phyloP scores from a whole-genome alignment of 2,797 vertebrate species.

The Novumbra hubbsi region DNA sequence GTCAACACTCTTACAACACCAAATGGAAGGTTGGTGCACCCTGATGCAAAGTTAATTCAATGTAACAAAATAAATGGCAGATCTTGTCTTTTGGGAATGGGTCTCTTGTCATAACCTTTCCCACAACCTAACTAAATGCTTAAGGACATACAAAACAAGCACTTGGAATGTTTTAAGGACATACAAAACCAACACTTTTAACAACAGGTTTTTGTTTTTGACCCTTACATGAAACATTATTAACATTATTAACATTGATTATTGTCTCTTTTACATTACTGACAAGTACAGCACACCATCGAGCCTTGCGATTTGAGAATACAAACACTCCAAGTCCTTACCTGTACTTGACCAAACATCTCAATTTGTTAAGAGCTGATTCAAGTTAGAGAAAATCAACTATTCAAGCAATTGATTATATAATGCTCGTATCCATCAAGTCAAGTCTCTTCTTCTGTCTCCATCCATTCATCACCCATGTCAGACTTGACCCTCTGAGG shows the following conservation, averaged over 20 bases:
- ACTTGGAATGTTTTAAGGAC: neutral
- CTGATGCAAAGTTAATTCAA: too few relatives aligned
- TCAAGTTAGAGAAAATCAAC: slow-evolving; percentile 48
- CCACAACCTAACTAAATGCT: neutral
- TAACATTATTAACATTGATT: neutral
- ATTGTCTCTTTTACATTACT: slow-evolving; percentile 44
- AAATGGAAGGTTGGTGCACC: too few relatives aligned
- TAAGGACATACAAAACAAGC: neutral
- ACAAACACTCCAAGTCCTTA: slow-evolving; percentile 38
- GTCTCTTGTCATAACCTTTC: too few relatives aligned
- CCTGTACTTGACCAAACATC: slow-evolving; percentile 42
- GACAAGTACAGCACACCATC: slow-evolving; percentile 48
- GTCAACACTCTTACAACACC: too few relatives aligned
- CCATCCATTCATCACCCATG: neutral
- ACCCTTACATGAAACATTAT: neutral
- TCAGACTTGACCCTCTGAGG: neutral
- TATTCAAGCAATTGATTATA: slow-evolving; percentile 54
- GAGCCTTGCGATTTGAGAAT: slow-evolving; percentile 53
- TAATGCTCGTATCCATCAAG: slow-evolving; percentile 47
- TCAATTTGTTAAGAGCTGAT: slow-evolving; percentile 51
- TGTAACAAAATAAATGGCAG: too few relatives aligned
- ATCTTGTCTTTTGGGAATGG: too few relatives aligned
- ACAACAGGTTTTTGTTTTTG: neutral
- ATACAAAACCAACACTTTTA: neutral
- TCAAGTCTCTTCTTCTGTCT: neutral